Evolutionary conservation across 2,113 vertebrate species (phyloP).

Genomic region (Sturnus vulgaris): DNA sequence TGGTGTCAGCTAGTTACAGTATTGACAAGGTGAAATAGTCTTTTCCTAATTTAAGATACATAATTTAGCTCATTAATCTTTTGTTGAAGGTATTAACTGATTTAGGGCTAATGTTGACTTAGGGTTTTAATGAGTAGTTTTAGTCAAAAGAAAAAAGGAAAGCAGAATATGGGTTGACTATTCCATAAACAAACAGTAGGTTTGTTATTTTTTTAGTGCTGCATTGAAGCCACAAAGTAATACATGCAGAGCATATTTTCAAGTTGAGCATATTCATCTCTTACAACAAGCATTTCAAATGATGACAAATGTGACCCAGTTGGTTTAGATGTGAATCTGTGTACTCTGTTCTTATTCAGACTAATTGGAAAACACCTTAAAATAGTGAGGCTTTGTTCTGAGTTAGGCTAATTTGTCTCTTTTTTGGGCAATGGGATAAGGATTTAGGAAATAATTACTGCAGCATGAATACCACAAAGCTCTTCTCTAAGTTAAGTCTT

Average conservation of each 20-base stretch:
- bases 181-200: neutral
- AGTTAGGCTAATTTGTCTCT: neutral
- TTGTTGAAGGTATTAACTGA: neutral
- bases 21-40: neutral
- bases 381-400: neutral
- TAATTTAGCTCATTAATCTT: neutral
- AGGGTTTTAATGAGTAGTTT: neutral
- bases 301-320: neutral
- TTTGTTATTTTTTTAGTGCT: neutral
- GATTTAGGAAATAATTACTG: neutral
- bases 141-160: neutral
- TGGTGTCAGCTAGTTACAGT: neutral
- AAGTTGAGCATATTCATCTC: neutral
- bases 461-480: neutral
- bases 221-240: neutral
- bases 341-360: neutral
- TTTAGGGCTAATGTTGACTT: neutral
- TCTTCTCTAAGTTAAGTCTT: neutral
- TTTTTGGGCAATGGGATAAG: neutral
- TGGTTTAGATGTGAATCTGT: neutral
- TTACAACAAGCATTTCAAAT: neutral
- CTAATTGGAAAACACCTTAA: neutral
- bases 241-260: neutral
- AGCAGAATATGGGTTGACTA: neutral
- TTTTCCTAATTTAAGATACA: neutral